These are phyloP conservation scores for Channallabes apus DNA, from an alignment of 2,797 vertebrate genomes.

Conservation along the genomic window DNA sequence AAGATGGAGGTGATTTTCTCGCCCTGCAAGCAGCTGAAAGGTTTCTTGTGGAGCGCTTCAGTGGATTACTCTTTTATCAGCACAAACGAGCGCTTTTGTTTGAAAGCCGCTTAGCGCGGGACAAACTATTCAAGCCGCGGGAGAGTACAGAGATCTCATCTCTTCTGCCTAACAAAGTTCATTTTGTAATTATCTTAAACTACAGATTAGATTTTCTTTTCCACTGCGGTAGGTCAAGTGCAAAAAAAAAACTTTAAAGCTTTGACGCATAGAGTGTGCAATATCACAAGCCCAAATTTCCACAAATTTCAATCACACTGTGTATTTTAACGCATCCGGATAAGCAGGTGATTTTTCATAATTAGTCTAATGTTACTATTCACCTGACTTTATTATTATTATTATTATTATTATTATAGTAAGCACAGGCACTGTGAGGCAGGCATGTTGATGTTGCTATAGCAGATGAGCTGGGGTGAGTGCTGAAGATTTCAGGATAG, in stretches of 20 bases:
- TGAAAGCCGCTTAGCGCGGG: constrained; percentile 70
- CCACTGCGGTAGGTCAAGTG: constrained; percentile 83
- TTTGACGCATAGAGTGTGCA: neutral
- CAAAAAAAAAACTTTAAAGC: constrained; percentile 57
- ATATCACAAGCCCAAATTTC: neutral
- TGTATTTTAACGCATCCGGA: neutral
- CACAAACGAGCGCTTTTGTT: constrained; percentile 70
- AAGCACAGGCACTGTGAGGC: neutral
- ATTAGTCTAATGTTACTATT: neutral
- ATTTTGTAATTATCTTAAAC: constrained; percentile 78
- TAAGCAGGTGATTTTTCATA: neutral
- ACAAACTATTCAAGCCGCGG: constrained; percentile 70
- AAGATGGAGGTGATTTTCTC: constrained; percentile 33
- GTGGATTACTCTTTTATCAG: constrained; percentile 68
- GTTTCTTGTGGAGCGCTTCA: constrained; percentile 69
- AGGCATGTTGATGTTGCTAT: neutral
- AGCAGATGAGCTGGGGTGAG: neutral
- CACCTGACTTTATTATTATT: neutral
- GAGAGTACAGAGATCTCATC: constrained; percentile 76
- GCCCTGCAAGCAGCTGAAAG: constrained; percentile 63
- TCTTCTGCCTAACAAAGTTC: constrained; percentile 67
- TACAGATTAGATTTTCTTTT: constrained; percentile 69
- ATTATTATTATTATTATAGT: neutral
- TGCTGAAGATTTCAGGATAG: neutral
- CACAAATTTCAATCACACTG: neutral